phyloP scores from a whole-genome alignment of 1,140 invertebrate species.

The Brachionus angularis region DNA sequence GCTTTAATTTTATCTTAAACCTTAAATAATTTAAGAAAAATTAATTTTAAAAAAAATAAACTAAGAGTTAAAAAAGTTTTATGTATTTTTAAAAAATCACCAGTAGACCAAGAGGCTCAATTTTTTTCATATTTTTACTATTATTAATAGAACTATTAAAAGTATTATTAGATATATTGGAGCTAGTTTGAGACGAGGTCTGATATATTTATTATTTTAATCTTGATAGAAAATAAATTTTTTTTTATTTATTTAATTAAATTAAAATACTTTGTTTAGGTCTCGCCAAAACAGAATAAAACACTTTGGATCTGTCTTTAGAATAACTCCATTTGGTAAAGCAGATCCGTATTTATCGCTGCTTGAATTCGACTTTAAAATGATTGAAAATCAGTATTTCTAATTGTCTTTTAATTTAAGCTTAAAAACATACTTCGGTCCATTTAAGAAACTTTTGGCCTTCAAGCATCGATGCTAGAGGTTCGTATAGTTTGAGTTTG shows the following conservation, averaged over 20 bases:
- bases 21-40: neutral
- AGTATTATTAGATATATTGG: neutral
- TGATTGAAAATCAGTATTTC: neutral
- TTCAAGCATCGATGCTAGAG: neutral
- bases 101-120: too few relatives aligned
- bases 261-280: slow-evolving; percentile 8
- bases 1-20: neutral
- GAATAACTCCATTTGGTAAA: neutral
- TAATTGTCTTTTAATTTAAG: neutral
- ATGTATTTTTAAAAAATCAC: too few relatives aligned
- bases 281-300: slow-evolving; percentile 39
- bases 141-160: neutral
- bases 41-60: neutral
- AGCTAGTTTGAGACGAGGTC: neutral
- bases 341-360: neutral
- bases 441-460: slow-evolving; percentile 3
- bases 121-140: neutral
- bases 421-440: neutral
- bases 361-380: neutral
- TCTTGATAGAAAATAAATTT: neutral
- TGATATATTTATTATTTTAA: too few relatives aligned
- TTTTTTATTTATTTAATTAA: too few relatives aligned
- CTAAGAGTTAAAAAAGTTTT: neutral
- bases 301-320: slow-evolving; percentile 7
- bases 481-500: neutral